These are phyloP conservation scores for Ectemnius cavifrons DNA, from an alignment of 2,888 invertebrate species.

Conservation along the genomic window DNA sequence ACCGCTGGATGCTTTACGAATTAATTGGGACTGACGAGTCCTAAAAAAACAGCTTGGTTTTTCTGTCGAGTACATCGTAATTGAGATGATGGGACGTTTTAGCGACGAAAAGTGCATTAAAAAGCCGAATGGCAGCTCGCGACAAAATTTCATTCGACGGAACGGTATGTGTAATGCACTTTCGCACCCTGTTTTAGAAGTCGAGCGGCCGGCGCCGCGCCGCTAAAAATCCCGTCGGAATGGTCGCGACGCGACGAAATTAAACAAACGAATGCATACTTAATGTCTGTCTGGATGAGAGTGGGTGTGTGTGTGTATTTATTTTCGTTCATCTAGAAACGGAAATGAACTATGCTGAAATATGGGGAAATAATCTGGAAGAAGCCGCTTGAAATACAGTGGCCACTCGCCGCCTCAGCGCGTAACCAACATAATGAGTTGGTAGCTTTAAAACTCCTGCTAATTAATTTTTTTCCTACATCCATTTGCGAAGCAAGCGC, in stretches of 20 bases:
- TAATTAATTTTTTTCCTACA: slow-evolving; percentile 35
- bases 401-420: background rate
- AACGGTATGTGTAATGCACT: slow-evolving; percentile 50
- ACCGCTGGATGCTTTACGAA: slow-evolving; percentile 21
- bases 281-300: background rate
- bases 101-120: slow-evolving; percentile 65
- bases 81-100: slow-evolving; percentile 58
- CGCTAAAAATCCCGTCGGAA: slow-evolving; percentile 16
- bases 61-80: slow-evolving; percentile 37
- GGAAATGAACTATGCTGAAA: slow-evolving; percentile 33
- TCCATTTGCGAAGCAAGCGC: slow-evolving; percentile 28
- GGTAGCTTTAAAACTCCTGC: slow-evolving; percentile 28
- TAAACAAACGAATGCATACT: no score
- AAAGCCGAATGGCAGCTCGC: slow-evolving; percentile 61
- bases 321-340: slow-evolving; percentile 12
- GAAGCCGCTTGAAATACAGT: slow-evolving; percentile 15
- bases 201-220: slow-evolving; percentile 12
- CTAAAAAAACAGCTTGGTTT: slow-evolving; percentile 25
- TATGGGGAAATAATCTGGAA: slow-evolving; percentile 23
- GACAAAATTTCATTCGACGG: slow-evolving; percentile 60
- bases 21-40: background rate
- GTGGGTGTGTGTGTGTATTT: slow-evolving; percentile 25
- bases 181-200: slow-evolving; percentile 24
- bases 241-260: background rate
- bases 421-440: slow-evolving; percentile 31